Conservation (phyloP, 1,140 invertebrate species). For the Elysia chlorotica region DNA sequence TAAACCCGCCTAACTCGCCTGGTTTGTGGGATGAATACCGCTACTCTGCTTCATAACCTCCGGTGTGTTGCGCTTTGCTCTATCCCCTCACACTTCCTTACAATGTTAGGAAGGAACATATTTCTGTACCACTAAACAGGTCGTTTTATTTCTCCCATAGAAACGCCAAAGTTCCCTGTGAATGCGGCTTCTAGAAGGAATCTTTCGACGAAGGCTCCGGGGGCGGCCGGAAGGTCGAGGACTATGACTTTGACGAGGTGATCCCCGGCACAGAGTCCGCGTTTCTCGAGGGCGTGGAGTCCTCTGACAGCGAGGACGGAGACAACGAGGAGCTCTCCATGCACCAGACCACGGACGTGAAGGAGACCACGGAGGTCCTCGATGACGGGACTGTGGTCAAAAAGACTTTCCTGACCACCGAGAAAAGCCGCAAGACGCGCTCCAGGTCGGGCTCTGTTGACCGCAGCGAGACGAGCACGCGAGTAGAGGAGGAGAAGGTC, state of each 20-base stretch:
- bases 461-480: conserved; percentile 15
- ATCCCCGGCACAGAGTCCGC: conserved; percentile 51
- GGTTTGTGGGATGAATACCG: too few relatives aligned
- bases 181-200: too few relatives aligned
- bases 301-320: conserved; percentile 30
- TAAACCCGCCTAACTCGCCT: too few relatives aligned
- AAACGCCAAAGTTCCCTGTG: too few relatives aligned
- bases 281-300: conserved; percentile 33
- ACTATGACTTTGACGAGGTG: conserved; percentile 51
- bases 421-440: conserved; percentile 25
- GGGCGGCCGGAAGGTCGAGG: conserved; percentile 24
- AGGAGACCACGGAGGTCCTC: conserved; percentile 42
- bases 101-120: too few relatives aligned
- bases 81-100: too few relatives aligned
- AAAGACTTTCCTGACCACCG: conserved; percentile 36
- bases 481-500: conserved; percentile 27
- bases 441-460: conserved; percentile 38
- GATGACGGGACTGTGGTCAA: conserved; percentile 48
- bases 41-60: too few relatives aligned
- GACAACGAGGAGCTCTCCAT: conserved; percentile 26
- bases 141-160: too few relatives aligned
- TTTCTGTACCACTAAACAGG: too few relatives aligned
- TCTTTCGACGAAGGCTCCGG: conserved; percentile 48
- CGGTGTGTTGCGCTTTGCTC: too few relatives aligned
- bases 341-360: conserved; percentile 28